Conservation (phyloP, 2,888 invertebrate genomes). For the Meta bourneti region DNA sequence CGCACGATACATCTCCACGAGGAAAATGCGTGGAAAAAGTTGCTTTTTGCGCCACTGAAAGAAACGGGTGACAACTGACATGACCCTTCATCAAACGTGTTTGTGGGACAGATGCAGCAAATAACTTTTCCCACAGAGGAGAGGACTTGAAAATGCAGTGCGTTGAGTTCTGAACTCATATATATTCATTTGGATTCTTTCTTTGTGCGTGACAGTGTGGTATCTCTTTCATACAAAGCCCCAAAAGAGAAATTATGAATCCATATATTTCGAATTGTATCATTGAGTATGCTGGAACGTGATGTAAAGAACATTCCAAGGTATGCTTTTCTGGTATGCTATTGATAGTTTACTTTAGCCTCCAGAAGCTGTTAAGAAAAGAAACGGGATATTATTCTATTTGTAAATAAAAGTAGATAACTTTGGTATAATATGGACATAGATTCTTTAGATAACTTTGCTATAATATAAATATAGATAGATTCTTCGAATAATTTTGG, state of each 20-base stretch:
- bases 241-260: not conserved
- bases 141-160: not conserved
- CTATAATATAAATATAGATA: too few relatives aligned
- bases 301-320: not conserved
- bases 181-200: not conserved
- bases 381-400: too few relatives aligned
- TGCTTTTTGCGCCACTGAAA: conserved; percentile 2
- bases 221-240: too few relatives aligned
- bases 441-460: too few relatives aligned
- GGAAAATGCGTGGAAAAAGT: conserved; percentile 53
- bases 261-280: not conserved
- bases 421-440: too few relatives aligned
- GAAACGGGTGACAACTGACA: conserved; percentile 4
- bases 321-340: not conserved
- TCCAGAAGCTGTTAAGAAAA: too few relatives aligned
- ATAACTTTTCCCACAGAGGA: not conserved
- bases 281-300: conserved; percentile 10
- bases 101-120: conserved; percentile 14
- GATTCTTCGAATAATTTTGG: too few relatives aligned
- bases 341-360: too few relatives aligned
- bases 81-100: conserved; percentile 37
- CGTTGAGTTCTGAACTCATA: not conserved
- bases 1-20: conserved; percentile 53
- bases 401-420: too few relatives aligned
- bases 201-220: not conserved